Conservation (phyloP, 2,113 vertebrate species). For the Tupaia chinensis region DNA sequence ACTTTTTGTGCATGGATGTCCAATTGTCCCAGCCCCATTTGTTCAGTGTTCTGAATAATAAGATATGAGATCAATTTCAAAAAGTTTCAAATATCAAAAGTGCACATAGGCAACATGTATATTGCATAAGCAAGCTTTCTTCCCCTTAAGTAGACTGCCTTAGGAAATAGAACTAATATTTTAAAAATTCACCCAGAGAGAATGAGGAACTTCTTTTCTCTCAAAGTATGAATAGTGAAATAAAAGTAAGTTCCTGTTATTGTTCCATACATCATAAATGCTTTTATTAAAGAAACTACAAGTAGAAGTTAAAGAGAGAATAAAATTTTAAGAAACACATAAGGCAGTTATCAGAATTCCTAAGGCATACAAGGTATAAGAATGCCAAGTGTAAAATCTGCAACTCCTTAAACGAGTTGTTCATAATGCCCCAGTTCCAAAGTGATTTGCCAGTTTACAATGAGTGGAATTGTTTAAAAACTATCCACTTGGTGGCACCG, state of each 20-base stretch:
- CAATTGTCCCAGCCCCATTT: neutral
- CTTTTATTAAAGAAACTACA: constrained; percentile 25
- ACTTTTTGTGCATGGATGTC: neutral
- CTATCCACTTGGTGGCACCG: constrained; percentile 74
- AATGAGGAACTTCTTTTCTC: neutral
- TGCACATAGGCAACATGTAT: neutral
- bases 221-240: neutral
- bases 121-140: neutral
- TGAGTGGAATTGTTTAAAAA: constrained; percentile 29
- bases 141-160: neutral
- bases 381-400: neutral
- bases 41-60: neutral
- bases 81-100: constrained; percentile 1
- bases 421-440: neutral
- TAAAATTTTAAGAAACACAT: neutral
- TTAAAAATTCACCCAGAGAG: neutral
- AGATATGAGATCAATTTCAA: neutral
- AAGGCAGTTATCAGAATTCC: neutral
- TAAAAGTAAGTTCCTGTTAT: neutral
- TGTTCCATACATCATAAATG: neutral
- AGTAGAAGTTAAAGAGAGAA: constrained; percentile 14
- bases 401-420: neutral
- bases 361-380: neutral
- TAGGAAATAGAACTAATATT: constrained; percentile 19
- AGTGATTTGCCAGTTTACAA: neutral